Evolutionary conservation across 2,888 invertebrate species (phyloP), one percentile per base, ranked within the genome.

Genomic region (Leptogaster cylindrica): DNA sequence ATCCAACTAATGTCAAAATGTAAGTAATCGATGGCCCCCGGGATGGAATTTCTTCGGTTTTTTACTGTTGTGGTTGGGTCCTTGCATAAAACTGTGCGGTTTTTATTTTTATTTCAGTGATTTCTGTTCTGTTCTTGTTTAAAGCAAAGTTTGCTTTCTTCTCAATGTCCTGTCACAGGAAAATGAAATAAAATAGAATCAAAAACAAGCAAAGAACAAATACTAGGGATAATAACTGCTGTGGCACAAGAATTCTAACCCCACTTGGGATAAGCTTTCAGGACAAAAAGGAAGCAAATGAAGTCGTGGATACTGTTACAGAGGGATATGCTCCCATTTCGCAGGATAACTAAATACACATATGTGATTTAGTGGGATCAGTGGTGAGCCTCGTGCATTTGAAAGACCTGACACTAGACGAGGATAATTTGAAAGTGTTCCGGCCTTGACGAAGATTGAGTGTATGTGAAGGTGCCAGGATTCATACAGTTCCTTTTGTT

Each of bases 1-100:
- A 61, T 61, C 61, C 61, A 61, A 44, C 61, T 61, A 61, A 61
- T 61, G 61, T 61, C 61, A 61, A 61, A 61, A 61, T 44, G 61
- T 61, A 61, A 61, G 61, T 61, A 61, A 61, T 61, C 61, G 61
- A 61, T 61, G 61, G 61, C 61, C 61, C 44, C 61, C 16, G 61
- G 61, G 61, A 61, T 23, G 44, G 27, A 61, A 61, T 61, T 44
- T 44, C 28, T 41, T 20, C 44, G 28, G 16, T 14, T 20, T 39
- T 55, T 36, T 31, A 23, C 23, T 20, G 2, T 23, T 46, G 23
- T 46, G 46, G n/a, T n/a, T n/a, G n/a, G n/a, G n/a, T n/a, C n/a
- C n/a, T n/a, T n/a, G n/a, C n/a, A n/a, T n/a, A n/a, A n/a, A n/a
- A n/a, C n/a, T n/a, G n/a, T n/a, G n/a, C n/a, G n/a, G n/a, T n/a